Base-by-base conservation (phyloP, 2,113 vertebrate genomes). In the Perca schrenkii region DNA sequence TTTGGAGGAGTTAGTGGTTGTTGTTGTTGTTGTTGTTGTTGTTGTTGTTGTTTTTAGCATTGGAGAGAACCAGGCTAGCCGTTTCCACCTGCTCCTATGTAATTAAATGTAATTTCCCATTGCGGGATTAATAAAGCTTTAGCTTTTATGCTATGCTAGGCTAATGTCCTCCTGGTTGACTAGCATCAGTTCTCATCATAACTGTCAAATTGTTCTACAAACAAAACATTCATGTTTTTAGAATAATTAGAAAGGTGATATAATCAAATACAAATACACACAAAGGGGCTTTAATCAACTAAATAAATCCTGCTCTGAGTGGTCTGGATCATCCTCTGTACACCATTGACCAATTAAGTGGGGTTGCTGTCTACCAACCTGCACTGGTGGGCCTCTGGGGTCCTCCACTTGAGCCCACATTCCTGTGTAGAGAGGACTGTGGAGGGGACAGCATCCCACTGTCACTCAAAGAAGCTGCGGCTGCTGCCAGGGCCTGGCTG, bases 371-470 rank as follows among this genome's bases (percentile, higher is more conserved):
- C 34, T 49, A 93, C 92, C 86, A 85, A 99, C 98, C 96, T 96
- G 98, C 95, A 89, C 97, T 99, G 1, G 97, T 96, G 72, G 97
- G 97, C 90, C 98, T 96, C 94, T 99, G 98, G 14, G 96, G 96
- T 43, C 95, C 95, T 75, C 96, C 97, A 0, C 96, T 96, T 40
- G 98, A 98, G 73, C 94, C 93, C 47, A 97, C 95, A 74, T 97
- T 98, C 93, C 98, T 97, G 90, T 99, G 98, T 88, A 99, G 92
- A 43, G 97, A 90, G 89, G 94, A 91, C 91, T 96, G 97, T 49
- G 97, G 97, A 10, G 98, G 97, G 83, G 98, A 97, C 65, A 99
- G 97, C 97, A 99, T 97, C 94, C 96, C 96, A 0, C 96, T 95
- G 88, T 99, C 98, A 6, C 96, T 95, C 90, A 99, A 93, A 0